A percentile compares a stretch with the other conserved stretches of the same genome.
phyloP scores from a whole-genome alignment of 2,113 vertebrate genomes.

The Ascaphus truei region DNA sequence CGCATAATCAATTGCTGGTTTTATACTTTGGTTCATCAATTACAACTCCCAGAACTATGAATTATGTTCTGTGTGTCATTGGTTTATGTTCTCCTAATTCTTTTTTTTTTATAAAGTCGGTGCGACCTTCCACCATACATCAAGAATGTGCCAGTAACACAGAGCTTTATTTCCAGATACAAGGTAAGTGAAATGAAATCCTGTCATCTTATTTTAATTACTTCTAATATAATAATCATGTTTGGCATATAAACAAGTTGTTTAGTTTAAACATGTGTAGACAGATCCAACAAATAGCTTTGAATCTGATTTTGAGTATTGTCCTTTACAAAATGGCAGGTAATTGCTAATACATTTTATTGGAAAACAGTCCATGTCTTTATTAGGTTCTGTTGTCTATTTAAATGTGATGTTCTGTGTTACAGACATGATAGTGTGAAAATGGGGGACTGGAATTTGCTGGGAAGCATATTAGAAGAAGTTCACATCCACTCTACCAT shows the following conservation, averaged over 20 bases:
- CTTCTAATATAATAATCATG: too few relatives aligned
- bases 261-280: too few relatives aligned
- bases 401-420: constrained; percentile 12
- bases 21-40: constrained; percentile 37
- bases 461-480: constrained; percentile 90
- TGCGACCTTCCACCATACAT: neutral
- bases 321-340: too few relatives aligned
- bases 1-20: constrained; percentile 64
- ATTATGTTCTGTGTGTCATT: neutral
- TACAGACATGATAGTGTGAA: constrained; percentile 66
- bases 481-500: constrained; percentile 92
- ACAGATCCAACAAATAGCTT: too few relatives aligned
- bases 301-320: too few relatives aligned
- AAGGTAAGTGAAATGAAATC: constrained; percentile 17
- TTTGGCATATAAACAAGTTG: too few relatives aligned
- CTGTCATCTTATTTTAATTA: too few relatives aligned
- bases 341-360: too few relatives aligned
- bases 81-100: constrained; percentile 1
- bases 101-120: neutral
- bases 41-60: constrained; percentile 30
- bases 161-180: neutral
- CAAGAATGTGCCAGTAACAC: constrained; percentile 4
- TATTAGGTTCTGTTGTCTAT: neutral
- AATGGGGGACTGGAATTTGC: constrained; percentile 93
- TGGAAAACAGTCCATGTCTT: too few relatives aligned